phyloP scores from a whole-genome alignment of 37 sponge, comb jelly and placozoan species.

The Agelas oroides region DNA sequence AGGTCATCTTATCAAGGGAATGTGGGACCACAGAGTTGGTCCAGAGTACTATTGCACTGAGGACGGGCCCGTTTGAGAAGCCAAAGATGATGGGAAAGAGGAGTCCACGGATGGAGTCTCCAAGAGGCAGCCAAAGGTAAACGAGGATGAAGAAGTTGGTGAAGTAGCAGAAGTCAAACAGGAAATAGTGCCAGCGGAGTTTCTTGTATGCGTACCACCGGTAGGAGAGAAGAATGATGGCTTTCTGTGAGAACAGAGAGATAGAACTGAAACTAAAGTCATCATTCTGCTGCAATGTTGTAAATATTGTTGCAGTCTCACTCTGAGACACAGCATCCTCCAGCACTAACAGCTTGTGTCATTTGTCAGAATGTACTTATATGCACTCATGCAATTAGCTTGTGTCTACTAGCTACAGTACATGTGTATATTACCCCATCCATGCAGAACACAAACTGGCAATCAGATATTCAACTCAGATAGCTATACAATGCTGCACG shows the following conservation, averaged over 20 bases:
- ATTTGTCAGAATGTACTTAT: no score
- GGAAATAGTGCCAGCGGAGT: conserved; percentile 56
- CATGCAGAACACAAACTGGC: no score
- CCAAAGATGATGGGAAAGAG: conserved; percentile 47
- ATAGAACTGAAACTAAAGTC: no score
- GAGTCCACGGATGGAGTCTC: background rate
- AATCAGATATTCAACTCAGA: no score
- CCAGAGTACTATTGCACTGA: conserved; percentile 55
- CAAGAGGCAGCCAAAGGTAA: conserved; percentile 52
- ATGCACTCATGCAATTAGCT: no score
- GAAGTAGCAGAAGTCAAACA: conserved; percentile 82
- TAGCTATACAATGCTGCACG: no score
- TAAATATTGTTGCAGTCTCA: no score
- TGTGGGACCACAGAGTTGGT: conserved; percentile 76
- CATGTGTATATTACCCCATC: no score
- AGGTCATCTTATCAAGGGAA: conserved; percentile 78
- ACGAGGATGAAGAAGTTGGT: conserved; percentile 57
- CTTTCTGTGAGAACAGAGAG: conserved; percentile 39
- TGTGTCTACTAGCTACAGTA: no score
- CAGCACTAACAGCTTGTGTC: background rate
- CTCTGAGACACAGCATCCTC: no score
- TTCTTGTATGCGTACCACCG: conserved; percentile 66
- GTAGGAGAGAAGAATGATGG: conserved; percentile 33
- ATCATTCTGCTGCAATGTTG: no score
- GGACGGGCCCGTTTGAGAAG: conserved; percentile 58